These are phyloP conservation scores for Folsomia manolachei DNA, from an alignment of 2,888 invertebrate species.

Conservation along the genomic window DNA sequence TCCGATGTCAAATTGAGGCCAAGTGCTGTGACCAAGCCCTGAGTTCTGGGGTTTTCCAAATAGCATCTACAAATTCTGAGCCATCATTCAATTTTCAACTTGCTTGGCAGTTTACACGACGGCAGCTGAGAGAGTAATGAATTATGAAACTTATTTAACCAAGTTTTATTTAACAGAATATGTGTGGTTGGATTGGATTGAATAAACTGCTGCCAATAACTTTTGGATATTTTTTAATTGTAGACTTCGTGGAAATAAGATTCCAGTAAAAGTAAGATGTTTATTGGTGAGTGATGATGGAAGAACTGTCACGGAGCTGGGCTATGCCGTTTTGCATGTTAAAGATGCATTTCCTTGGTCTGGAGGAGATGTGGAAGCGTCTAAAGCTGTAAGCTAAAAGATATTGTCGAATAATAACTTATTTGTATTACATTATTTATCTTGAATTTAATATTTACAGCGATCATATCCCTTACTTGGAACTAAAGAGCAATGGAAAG, in stretches of 20 bases:
- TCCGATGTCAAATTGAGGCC: conserved; percentile 20
- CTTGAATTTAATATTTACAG: conserved; percentile 16
- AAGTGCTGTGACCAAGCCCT: conserved; percentile 16
- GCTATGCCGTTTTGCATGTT: conserved; percentile 35
- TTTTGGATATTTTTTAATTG: neutral
- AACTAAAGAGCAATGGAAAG: conserved; percentile 33
- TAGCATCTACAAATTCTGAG: conserved; percentile 24
- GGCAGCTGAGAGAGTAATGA: conserved; percentile 31
- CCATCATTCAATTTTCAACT: conserved; percentile 36
- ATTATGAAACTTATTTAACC: neutral
- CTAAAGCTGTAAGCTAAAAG: conserved; percentile 32
- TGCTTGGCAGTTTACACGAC: conserved; percentile 28
- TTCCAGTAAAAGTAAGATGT: conserved; percentile 28
- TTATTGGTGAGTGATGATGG: conserved; percentile 13
- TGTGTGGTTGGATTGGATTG: too few species aligned
- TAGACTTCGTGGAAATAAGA: conserved; percentile 25
- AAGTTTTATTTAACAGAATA: too few species aligned
- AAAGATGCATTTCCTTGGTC: conserved; percentile 29
- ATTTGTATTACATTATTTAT: neutral
- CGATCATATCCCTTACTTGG: conserved; percentile 22
- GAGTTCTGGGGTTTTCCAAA: conserved; percentile 19
- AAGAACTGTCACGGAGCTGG: conserved; percentile 20
- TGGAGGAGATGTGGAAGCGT: conserved; percentile 27
- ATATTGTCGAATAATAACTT: neutral
- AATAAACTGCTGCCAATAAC: neutral